phyloP scores from a whole-genome alignment of 1,140 invertebrate species.

The Vanessa tameamea region DNA sequence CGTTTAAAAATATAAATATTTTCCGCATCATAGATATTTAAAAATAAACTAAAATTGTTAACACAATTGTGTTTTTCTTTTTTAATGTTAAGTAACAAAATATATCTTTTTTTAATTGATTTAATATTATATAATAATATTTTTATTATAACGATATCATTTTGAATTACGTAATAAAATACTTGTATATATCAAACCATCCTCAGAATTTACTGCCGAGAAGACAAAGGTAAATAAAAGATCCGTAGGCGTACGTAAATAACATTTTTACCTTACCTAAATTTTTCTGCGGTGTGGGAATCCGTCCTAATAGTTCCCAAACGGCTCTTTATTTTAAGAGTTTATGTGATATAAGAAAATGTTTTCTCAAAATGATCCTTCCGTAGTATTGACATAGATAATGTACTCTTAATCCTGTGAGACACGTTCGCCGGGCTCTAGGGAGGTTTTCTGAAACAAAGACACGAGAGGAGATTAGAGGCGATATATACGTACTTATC shows the following conservation, averaged over 20 bases:
- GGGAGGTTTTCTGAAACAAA: slow-evolving; percentile 67
- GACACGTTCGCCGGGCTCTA: slow-evolving; percentile 43
- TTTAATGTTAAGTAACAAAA: too few relatives aligned
- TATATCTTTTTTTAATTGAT: too few relatives aligned
- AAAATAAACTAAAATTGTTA: too few relatives aligned
- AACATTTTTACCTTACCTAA: slow-evolving; percentile 2
- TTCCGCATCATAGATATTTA: too few relatives aligned
- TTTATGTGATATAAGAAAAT: slow-evolving; percentile 69
- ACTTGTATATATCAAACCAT: neutral
- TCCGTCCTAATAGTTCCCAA: slow-evolving; percentile 65
- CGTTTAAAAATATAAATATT: neutral
- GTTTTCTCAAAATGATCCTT: slow-evolving; percentile 68
- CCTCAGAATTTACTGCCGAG: neutral
- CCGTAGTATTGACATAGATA: slow-evolving; percentile 71
- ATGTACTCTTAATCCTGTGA: slow-evolving; percentile 60
- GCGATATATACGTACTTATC: slow-evolving; percentile 57
- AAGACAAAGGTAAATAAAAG: slow-evolving; percentile 10
- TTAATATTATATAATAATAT: too few relatives aligned
- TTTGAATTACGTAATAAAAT: neutral
- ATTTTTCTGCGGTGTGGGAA: slow-evolving; percentile 40
- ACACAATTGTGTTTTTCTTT: too few relatives aligned
- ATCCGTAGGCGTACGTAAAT: slow-evolving; percentile 6
- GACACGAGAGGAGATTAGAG: slow-evolving; percentile 64
- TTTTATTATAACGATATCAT: neutral
- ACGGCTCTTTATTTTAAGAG: slow-evolving; percentile 59